Evolutionary conservation across 2,113 vertebrate species (phyloP), one percentile per base, ranked within the genome.

Genomic region (Sturnus vulgaris): DNA sequence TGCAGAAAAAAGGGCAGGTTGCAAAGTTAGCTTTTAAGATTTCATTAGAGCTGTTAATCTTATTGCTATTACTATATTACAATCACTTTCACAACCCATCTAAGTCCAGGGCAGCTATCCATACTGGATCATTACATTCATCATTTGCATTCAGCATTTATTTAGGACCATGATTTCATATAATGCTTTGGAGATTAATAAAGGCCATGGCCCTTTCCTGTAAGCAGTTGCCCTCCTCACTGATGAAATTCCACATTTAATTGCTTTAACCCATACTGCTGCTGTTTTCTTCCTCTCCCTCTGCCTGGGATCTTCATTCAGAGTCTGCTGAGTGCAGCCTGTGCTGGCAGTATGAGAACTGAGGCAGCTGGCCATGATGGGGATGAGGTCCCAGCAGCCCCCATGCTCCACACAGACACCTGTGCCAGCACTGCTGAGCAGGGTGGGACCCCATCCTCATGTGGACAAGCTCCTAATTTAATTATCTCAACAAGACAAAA

Each of bases 381-480:
- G 35, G 19, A 33, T 2, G 11, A 47, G 53, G 27, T 66, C 35
- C 20, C 42, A 37, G 39, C 61, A 90, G 66, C n/a, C 31, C 23
- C 50, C 0, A 0, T 23, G 21, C 12, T 56, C 33, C 66, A n/a
- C 10, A 4, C 0, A 0, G 46, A 47, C 56, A 55, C 35, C 9
- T 9, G 35, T n/a, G 27, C 35, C 69, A 84, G 59, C 33, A 30
- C 37, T 3, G 0, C 46, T 21, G 31, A 46, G 82, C 56, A 57
- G 46, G 50, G 31, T 1, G 0, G 44, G 30, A 72, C 8, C 39
- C 61, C 49, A 18, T 37, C 31, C 61, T 37, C 40, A 13, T 4
- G 25, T 20, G 28, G 47, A 39, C 49, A 61, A 37, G 23, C 7
- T 78, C 27, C 33, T 64, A n/a, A 85, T 82, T 44, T 64, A 82